These are phyloP conservation scores for Tubulanus polymorphus DNA, from an alignment of 2,888 invertebrate genomes.

Conservation along the genomic window DNA sequence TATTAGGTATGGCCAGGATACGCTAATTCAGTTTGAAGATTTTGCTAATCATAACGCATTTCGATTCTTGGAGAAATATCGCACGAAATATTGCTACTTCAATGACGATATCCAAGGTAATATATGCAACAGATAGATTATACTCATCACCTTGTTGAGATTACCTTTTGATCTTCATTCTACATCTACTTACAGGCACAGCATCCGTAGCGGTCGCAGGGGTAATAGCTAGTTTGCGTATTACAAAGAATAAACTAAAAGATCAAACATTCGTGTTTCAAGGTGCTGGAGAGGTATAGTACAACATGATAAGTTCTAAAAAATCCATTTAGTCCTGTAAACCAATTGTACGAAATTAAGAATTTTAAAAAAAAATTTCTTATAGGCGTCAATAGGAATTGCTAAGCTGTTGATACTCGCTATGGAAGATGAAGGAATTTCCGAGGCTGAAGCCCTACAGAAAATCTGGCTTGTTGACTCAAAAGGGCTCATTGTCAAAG, in stretches of 20 bases:
- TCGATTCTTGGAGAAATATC: constrained; percentile 83
- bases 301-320: constrained; percentile 50
- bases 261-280: constrained; percentile 90
- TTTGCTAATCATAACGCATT: constrained; percentile 98
- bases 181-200: constrained; percentile 59
- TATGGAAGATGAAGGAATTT: constrained; percentile 73
- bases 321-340: too few species aligned
- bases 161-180: too few species aligned
- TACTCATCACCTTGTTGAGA: too few species aligned
- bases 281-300: constrained; percentile 91
- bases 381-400: constrained; percentile 86
- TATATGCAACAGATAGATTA: background rate
- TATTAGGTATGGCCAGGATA: constrained; percentile 56
- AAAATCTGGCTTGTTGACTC: constrained; percentile 96
- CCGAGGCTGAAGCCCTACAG: constrained; percentile 69
- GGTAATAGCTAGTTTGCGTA: constrained; percentile 77
- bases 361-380: too few species aligned
- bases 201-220: constrained; percentile 96
- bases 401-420: constrained; percentile 88
- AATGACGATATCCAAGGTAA: constrained; percentile 97
- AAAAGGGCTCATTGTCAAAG: constrained; percentile 83
- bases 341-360: too few species aligned
- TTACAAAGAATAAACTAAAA: constrained; percentile 77
- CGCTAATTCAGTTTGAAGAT: constrained; percentile 84
- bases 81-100: constrained; percentile 86